A percentile compares a stretch with the other conserved stretches of the same genome.
These are phyloP conservation scores for Pseudochirops corinnae DNA, from an alignment of 2,797 vertebrate genomes.

Conservation along the genomic window DNA sequence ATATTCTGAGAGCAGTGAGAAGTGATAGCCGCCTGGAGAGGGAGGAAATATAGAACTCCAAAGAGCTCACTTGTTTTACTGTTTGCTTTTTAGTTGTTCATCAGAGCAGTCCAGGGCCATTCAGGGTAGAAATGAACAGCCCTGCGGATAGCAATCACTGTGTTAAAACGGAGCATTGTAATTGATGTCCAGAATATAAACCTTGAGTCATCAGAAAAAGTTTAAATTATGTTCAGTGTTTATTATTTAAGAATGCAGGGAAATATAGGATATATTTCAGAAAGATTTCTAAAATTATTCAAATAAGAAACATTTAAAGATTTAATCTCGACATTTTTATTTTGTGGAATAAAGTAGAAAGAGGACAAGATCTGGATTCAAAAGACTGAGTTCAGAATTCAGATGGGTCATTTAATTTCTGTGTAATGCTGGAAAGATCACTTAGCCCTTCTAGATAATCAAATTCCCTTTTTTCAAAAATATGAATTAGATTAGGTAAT, in stretches of 20 bases:
- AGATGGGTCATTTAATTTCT: background rate
- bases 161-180: slow-evolving; percentile 2
- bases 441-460: background rate
- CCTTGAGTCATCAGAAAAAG: background rate
- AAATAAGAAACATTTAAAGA: background rate
- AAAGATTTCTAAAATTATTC: slow-evolving; percentile 12
- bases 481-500: background rate
- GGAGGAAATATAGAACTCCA: slow-evolving; percentile 34
- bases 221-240: background rate
- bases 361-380: background rate
- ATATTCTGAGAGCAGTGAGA: background rate
- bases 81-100: slow-evolving; percentile 10
- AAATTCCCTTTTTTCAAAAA: background rate
- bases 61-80: background rate
- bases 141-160: background rate
- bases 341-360: background rate
- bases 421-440: background rate
- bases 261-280: background rate
- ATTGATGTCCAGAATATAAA: background rate
- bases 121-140: slow-evolving; percentile 35
- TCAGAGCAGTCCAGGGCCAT: background rate
- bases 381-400: background rate
- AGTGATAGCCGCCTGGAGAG: background rate
- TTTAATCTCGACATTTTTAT: background rate
- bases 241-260: background rate